Base-by-base conservation (phyloP, 2,113 vertebrate genomes). In the Hippocampus mohnikei region DNA sequence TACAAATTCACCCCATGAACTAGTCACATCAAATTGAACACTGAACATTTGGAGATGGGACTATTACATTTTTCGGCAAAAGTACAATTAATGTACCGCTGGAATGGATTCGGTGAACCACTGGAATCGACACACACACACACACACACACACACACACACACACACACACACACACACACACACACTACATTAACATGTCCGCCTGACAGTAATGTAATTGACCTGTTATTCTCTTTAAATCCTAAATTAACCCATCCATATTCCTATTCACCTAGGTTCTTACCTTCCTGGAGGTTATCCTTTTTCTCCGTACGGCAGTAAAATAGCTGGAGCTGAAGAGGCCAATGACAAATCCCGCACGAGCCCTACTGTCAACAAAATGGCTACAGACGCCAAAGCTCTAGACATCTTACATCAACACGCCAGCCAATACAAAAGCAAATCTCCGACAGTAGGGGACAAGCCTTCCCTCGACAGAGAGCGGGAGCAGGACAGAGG, bases 401-500 rank as follows among this genome's bases (percentile, higher is more conserved):
- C 96, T 74, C 91, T 99, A 89, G 97, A 99, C 77, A 96, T 98
- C 92, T 89, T 99, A 86, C 97, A 99, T 92, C 97, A 98, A 86
- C 96, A 98, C 0, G 95, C 95, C 90, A 98, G 95, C 93, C 97
- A 99, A 88, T 99, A 99, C 93, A 99, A 99, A 91, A 99, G 96
- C 94, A 99, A 98, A 88, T 99, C 97, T 0, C 97, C 96, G 59
- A 99, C 97, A 56, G 96, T 99, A 77, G 94, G 94, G n/a, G 78
- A 93, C 81, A 93, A 93, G 78, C 85, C 92, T 0, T 84, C 95
- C 78, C 96, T 96, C 73, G 97, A 99, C 83, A 88, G 96, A 86
- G 96, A 98, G 63, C 91, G 95, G 2, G 88, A 91, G 80, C 85
- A 88, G 0, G 90, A 90, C 0, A 85, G 90, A 4, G 96, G 95